phyloP scores from a whole-genome alignment of 2,888 invertebrate genomes.

The Hemicrepidius hirtus region DNA sequence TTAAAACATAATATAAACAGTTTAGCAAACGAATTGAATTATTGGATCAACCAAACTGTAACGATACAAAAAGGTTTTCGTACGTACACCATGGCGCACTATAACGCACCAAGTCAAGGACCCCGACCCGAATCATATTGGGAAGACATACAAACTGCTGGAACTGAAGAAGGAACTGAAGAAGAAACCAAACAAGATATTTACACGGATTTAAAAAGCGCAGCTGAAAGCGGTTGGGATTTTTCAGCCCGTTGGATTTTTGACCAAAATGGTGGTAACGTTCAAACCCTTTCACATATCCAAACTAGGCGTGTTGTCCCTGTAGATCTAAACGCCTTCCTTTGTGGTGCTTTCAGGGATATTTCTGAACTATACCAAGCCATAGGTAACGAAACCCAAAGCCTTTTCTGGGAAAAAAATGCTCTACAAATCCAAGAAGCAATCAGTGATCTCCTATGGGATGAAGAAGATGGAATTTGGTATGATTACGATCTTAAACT shows the following conservation, averaged over 20 bases:
- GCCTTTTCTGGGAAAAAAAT: conserved; percentile 73
- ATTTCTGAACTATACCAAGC: conserved; percentile 77
- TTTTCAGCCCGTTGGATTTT: conserved; percentile 89
- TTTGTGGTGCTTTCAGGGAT: conserved; percentile 81
- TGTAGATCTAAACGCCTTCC: conserved; percentile 87
- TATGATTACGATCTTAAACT: conserved; percentile 83
- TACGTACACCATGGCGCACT: conserved; percentile 76
- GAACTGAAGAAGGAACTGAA: conserved; percentile 65
- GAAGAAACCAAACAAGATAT: conserved; percentile 70
- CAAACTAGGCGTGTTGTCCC: conserved; percentile 83
- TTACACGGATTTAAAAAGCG: conserved; percentile 83
- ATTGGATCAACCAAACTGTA: conserved; percentile 78
- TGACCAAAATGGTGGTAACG: conserved; percentile 75
- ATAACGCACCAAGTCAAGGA: conserved; percentile 76
- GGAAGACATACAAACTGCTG: conserved; percentile 77
- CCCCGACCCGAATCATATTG: conserved; percentile 84
- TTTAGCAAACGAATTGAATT: conserved; percentile 79
- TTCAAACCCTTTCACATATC: conserved; percentile 76
- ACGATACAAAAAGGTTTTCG: conserved; percentile 72
- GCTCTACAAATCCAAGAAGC: conserved; percentile 76
- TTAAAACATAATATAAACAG: conserved; percentile 75
- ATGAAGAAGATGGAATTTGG: conserved; percentile 85
- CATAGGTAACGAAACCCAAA: conserved; percentile 73
- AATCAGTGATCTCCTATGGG: conserved; percentile 84
- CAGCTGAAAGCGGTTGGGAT: conserved; percentile 93